Evolutionary conservation across 2,113 vertebrate genomes (phyloP).

Genomic region (Oncorhynchus keta): DNA sequence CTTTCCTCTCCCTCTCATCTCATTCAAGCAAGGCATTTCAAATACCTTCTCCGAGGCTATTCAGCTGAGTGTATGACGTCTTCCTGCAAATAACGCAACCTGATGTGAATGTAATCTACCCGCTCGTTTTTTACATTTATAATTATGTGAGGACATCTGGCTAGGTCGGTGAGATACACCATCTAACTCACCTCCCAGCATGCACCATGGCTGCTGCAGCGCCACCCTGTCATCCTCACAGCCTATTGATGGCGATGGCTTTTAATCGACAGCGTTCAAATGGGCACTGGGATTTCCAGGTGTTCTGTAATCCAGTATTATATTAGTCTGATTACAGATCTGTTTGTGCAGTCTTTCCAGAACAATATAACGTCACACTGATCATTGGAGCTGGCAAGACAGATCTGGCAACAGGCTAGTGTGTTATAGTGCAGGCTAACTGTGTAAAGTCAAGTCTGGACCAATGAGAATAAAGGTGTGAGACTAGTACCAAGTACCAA

Average conservation of each 20-base stretch:
- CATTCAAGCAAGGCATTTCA: conserved; percentile 30
- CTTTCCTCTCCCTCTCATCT: conserved; percentile 24
- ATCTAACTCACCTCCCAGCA: conserved; percentile 20
- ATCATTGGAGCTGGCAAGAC: too few species aligned
- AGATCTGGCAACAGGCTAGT: too few species aligned
- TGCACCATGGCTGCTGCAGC: background rate
- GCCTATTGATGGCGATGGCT: background rate
- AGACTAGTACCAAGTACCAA: too few species aligned
- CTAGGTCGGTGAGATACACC: conserved; percentile 41
- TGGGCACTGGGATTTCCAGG: background rate
- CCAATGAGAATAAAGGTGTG: too few species aligned
- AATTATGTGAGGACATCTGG: conserved; percentile 73
- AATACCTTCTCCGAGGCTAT: conserved; percentile 30
- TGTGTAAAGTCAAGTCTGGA: too few species aligned
- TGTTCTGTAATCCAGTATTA: background rate
- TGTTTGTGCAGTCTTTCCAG: too few species aligned
- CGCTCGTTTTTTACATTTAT: conserved; percentile 45
- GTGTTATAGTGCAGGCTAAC: too few species aligned
- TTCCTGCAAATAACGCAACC: conserved; percentile 59
- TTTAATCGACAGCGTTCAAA: background rate
- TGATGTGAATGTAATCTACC: conserved; percentile 67
- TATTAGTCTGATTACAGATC: too few species aligned
- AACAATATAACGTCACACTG: too few species aligned
- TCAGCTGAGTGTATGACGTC: conserved; percentile 64
- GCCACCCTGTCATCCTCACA: background rate